phyloP scores from a whole-genome alignment of 1,140 invertebrate genomes.

The Pseudoatta argentina region DNA sequence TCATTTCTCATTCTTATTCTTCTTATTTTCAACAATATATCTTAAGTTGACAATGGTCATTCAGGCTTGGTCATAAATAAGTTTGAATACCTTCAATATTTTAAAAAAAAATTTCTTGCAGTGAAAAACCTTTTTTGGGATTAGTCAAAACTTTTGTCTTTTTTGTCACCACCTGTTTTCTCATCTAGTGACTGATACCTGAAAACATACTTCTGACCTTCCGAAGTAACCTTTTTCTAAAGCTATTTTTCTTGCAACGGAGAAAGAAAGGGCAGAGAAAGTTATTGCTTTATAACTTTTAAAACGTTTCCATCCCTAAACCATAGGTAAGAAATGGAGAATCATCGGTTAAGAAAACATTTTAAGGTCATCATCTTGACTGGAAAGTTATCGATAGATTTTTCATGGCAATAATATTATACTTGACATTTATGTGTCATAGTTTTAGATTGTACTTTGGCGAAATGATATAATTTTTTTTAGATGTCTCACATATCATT shows the following conservation, averaged over 20 bases:
- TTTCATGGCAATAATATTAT: not conserved
- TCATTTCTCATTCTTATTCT: not conserved
- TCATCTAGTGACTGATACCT: not conserved
- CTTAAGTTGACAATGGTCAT: not conserved
- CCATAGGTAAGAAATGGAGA: not conserved
- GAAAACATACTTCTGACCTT: too few species aligned
- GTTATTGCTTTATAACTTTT: not conserved
- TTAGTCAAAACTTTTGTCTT: not conserved
- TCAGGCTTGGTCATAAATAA: not conserved
- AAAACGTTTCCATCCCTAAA: not conserved
- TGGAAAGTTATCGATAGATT: not conserved
- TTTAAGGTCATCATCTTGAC: not conserved
- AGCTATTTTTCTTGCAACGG: not conserved
- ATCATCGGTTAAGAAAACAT: not conserved
- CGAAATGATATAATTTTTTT: not conserved
- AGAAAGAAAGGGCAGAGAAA: not conserved
- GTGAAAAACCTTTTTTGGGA: too few species aligned
- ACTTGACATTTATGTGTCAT: not conserved
- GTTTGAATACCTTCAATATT: not conserved
- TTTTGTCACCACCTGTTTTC: not conserved
- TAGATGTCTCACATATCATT: not conserved
- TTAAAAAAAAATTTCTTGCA: not conserved
- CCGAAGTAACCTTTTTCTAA: not conserved
- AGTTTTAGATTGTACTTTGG: not conserved
- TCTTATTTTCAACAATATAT: not conserved